Conservation (phyloP, 2,797 vertebrate genomes). For the Enteromius fasciolatus region DNA sequence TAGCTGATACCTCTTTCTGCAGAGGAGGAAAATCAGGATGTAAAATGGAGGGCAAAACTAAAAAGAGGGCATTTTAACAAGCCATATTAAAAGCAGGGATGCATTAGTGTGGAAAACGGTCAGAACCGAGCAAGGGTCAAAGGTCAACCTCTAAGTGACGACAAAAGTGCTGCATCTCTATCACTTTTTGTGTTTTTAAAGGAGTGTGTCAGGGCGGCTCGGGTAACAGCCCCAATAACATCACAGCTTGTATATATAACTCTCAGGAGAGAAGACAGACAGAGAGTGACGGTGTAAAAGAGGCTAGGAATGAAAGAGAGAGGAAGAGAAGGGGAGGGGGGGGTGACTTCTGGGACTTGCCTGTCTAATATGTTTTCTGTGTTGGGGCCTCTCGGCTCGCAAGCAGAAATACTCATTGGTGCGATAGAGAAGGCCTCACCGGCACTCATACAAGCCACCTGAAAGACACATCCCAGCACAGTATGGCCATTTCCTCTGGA, state of each 20-base stretch:
- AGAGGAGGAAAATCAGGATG: conserved; percentile 55
- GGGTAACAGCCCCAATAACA: conserved; percentile 57
- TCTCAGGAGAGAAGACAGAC: conserved; percentile 42
- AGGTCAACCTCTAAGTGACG: conserved; percentile 65
- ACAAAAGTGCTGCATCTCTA: conserved; percentile 53
- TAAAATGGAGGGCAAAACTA: conserved; percentile 15
- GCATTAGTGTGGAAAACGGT: conserved; percentile 64
- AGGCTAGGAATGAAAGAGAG: conserved; percentile 24
- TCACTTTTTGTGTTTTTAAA: conserved; percentile 45
- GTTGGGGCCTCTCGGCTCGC: conserved; percentile 44
- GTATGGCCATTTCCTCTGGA: conserved; percentile 41
- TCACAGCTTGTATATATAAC: conserved; percentile 52
- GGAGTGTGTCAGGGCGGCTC: conserved; percentile 48
- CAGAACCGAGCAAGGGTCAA: conserved; percentile 54
- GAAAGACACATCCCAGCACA: conserved; percentile 48
- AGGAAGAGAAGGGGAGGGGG: not conserved
- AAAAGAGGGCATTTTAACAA: conserved; percentile 61
- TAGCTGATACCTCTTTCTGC: conserved; percentile 69
- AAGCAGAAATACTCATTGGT: conserved; percentile 36
- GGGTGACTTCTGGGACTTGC: conserved; percentile 18
- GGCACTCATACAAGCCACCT: conserved; percentile 37
- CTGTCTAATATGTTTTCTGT: conserved; percentile 52
- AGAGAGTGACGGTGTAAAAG: conserved; percentile 20
- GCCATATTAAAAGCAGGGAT: conserved; percentile 66
- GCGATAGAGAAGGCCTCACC: conserved; percentile 33